These are phyloP conservation scores for Sarcophaga subvicina DNA, from an alignment of 2,888 invertebrate species.

Conservation along the genomic window DNA sequence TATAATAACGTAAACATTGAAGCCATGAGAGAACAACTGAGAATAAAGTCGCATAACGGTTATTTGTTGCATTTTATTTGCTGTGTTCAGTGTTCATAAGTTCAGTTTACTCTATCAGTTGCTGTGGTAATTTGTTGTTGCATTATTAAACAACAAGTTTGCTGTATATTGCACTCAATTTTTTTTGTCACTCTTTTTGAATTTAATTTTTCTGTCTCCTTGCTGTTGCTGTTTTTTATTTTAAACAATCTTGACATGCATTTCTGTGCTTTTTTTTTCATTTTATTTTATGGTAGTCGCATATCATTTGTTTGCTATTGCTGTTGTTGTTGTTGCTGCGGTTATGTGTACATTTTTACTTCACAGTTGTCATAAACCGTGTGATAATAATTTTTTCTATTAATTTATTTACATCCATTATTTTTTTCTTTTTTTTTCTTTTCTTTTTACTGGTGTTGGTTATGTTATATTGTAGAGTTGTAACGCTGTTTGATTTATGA, in stretches of 20 bases:
- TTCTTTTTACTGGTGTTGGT: not conserved
- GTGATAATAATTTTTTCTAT: slow-evolving; percentile 27
- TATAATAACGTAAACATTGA: not conserved
- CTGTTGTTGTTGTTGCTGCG: slow-evolving; percentile 10
- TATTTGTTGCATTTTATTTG: not conserved
- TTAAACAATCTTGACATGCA: slow-evolving; percentile 43
- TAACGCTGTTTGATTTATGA: slow-evolving; percentile 3
- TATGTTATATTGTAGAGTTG: too few relatives aligned
- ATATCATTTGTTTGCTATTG: not conserved
- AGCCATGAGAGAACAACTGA: not conserved
- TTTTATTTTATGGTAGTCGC: not conserved
- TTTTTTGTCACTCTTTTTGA: slow-evolving; percentile 4
- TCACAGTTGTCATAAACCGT: slow-evolving; percentile 36
- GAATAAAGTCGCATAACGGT: not conserved
- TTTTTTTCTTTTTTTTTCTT: not conserved
- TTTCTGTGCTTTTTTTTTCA: not conserved
- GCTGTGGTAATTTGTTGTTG: not conserved
- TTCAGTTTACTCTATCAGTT: not conserved
- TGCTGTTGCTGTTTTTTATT: slow-evolving; percentile 11
- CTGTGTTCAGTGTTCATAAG: not conserved
- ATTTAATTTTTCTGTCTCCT: slow-evolving; percentile 20
- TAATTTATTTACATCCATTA: not conserved
- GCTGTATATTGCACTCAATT: slow-evolving; percentile 28
- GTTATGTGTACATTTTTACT: not conserved
- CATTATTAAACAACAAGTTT: slow-evolving; percentile 31